Base-by-base conservation (phyloP, 2,888 invertebrate species). In the Hemistola chrysoprasaria region DNA sequence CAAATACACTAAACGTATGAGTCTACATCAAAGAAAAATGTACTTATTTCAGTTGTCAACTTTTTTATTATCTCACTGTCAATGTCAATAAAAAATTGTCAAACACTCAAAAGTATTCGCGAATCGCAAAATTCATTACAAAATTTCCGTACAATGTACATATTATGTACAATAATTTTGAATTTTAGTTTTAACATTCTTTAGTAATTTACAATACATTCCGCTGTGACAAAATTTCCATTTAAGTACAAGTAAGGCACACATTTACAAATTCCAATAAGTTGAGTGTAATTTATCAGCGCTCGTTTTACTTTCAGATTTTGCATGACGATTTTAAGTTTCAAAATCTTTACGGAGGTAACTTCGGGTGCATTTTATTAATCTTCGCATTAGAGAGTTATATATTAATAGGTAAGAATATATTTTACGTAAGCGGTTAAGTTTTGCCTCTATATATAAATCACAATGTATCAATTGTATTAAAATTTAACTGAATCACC, bases 221-320 rank as follows among this genome's bases (percentile, higher is more conserved):
- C 34, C 29, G 4, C 21, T 8, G 6, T 20, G 16, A n/a, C 8
- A 7, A 33, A 20, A 10, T 22, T 28, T 24, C 11, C 10, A 27
- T 31, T 28, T 21, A 36, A 11, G 7, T 5, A 10, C 7, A 23
- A 1, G 32, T 28, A 37, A 41, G 31, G 6, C 23, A 16, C 25
- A 34, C 22, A 22, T 25, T 2, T 8, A 6, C 7, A 22, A 29
- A 11, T 9, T 25, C 20, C 8, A 11, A 4, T 11, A 22, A 11
- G 8, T n/a, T n/a, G n/a, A 10, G 9, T 3, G 2, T 28, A 27
- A 22, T 22, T 28, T 28, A 30, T 11, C 10, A 24, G 8, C 23
- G 11, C 27, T 28, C 33, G 39, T 47, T 49, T 41, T 37, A 55
- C 6, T 24, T 42, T 25, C 35, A 36, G 37, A 29, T 35, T 33